These are phyloP conservation scores for Hippopotamus amphibius DNA, from an alignment of 2,113 vertebrate genomes.

Conservation along the genomic window DNA sequence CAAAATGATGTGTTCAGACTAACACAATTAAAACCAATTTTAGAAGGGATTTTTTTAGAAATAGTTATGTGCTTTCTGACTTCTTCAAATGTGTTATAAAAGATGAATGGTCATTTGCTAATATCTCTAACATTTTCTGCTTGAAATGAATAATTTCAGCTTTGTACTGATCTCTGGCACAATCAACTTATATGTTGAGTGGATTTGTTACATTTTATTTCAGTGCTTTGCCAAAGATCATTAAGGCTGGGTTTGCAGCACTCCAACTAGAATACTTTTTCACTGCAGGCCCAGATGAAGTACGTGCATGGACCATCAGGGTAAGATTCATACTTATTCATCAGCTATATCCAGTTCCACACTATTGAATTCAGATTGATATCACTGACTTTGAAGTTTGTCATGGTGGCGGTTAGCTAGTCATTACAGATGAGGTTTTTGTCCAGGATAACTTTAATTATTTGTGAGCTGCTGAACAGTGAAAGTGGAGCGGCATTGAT, in stretches of 20 bases:
- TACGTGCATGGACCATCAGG: constrained; percentile 99
- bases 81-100: constrained; percentile 74
- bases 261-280: constrained; percentile 99
- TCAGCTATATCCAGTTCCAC: constrained; percentile 93
- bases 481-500: constrained; percentile 99
- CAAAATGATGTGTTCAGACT: constrained; percentile 69
- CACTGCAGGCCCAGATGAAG: constrained; percentile 99
- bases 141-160: constrained; percentile 77
- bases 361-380: constrained; percentile 97
- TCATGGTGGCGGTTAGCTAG: constrained; percentile 98
- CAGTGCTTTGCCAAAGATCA: constrained; percentile 98
- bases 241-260: constrained; percentile 97
- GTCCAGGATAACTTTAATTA: constrained; percentile 99
- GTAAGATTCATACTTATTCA: constrained; percentile 94
- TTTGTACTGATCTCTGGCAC: constrained; percentile 75
- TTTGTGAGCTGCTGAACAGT: constrained; percentile 99
- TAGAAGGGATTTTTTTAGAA: constrained; percentile 69
- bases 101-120: constrained; percentile 72
- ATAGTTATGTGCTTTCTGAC: constrained; percentile 67
- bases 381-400: constrained; percentile 98
- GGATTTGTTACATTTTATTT: constrained; percentile 87
- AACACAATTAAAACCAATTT: constrained; percentile 73
- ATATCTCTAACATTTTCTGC: constrained; percentile 71
- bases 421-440: constrained; percentile 98
- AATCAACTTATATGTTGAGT: constrained; percentile 82